Conservation (phyloP, 2,113 vertebrate genomes). For the Aythya baeri region DNA sequence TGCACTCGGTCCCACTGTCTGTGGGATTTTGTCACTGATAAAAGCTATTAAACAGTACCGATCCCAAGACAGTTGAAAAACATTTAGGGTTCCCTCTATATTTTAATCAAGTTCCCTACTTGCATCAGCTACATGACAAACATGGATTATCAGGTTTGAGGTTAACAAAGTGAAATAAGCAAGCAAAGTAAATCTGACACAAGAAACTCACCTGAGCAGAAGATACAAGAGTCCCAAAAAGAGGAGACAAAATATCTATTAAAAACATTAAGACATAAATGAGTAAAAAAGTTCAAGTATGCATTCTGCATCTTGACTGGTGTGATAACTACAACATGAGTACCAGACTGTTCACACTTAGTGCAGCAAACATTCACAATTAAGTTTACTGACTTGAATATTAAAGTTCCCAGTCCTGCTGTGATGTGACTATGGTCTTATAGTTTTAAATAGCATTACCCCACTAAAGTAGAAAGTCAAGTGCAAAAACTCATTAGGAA, state of each 20-base stretch:
- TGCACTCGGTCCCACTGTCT: no score
- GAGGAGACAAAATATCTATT: constrained; percentile 94
- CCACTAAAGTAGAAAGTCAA: not conserved
- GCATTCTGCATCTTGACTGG: not conserved
- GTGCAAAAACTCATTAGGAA: not conserved
- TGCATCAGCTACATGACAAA: accelerated
- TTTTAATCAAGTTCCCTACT: not conserved
- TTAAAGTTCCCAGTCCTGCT: not conserved
- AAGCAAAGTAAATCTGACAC: not conserved
- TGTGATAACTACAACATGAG: not conserved
- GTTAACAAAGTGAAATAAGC: not conserved
- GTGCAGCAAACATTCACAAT: not conserved
- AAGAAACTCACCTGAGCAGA: constrained; percentile 90
- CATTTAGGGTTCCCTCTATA: not conserved
- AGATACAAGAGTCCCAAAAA: constrained; percentile 92
- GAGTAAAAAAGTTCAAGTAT: not conserved
- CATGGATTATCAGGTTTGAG: not conserved
- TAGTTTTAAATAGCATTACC: not conserved
- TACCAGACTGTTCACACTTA: not conserved
- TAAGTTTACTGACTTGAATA: not conserved
- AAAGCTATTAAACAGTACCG: no score
- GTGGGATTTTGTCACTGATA: no score
- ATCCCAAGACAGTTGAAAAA: not conserved
- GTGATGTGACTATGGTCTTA: not conserved
- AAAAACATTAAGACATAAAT: constrained; percentile 44